Evolutionary conservation across 1,140 invertebrate genomes (phyloP).

Genomic region (Lasaia peninsularis): DNA sequence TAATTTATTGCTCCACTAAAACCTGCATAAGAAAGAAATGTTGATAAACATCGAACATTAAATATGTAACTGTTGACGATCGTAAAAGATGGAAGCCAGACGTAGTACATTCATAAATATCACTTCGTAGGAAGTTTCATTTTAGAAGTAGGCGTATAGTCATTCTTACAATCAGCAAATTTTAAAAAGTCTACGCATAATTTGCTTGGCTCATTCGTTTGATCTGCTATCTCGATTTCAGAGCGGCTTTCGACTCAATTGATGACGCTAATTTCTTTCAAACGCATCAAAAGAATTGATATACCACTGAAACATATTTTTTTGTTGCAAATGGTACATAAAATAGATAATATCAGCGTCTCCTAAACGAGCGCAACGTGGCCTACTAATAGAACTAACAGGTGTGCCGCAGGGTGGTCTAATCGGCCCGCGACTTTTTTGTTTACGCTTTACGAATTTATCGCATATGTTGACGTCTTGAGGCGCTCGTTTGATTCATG

Average conservation of each 20-base stretch:
- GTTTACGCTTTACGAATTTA: conserved; percentile 70
- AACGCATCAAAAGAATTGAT: conserved; percentile 55
- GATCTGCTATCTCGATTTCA: conserved; percentile 43
- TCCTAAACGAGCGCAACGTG: conserved; percentile 31
- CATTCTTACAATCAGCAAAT: conserved; percentile 47
- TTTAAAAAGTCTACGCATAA: conserved; percentile 58
- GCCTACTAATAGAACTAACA: conserved; percentile 63
- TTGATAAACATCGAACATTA: conserved; percentile 77
- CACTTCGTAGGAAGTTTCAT: conserved; percentile 65
- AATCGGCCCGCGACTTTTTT: conserved; percentile 53
- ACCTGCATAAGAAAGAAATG: conserved; percentile 76
- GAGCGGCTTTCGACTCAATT: conserved; percentile 35
- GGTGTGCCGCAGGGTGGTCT: conserved; percentile 64
- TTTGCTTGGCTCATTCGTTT: conserved; percentile 53
- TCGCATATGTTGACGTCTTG: conserved; percentile 62
- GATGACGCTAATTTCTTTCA: conserved; percentile 51
- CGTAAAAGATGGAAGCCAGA: conserved; percentile 72
- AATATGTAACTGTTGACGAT: conserved; percentile 76
- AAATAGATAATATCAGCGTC: conserved; percentile 39
- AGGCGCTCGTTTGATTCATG: conserved; percentile 68
- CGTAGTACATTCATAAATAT: conserved; percentile 62
- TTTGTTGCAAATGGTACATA: conserved; percentile 28
- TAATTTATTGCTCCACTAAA: conserved; percentile 73
- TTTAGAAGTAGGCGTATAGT: conserved; percentile 59
- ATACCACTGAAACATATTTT: conserved; percentile 34